Evolutionary conservation across 1,140 invertebrate species (phyloP).

Genomic region (Catajapyx aquilonaris): DNA sequence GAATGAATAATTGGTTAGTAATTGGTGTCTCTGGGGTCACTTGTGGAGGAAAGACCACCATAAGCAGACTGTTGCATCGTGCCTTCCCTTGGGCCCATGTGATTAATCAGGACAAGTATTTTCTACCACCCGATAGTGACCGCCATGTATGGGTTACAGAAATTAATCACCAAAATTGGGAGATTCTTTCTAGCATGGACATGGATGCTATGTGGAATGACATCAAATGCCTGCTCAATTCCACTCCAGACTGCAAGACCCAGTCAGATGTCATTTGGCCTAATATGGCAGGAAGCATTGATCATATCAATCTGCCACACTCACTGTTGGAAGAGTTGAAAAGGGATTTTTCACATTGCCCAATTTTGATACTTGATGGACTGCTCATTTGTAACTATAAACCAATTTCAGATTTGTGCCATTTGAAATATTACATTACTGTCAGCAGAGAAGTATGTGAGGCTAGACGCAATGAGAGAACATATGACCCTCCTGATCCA

Average conservation of each 20-base stretch:
- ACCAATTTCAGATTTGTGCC: constrained; percentile 35
- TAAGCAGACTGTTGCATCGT: constrained; percentile 32
- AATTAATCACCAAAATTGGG: constrained; percentile 56
- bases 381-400: constrained; percentile 50
- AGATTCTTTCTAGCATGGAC: constrained; percentile 44
- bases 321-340: not conserved
- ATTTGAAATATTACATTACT: constrained; percentile 48
- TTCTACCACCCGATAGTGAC: constrained; percentile 39
- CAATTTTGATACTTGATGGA: constrained; percentile 47
- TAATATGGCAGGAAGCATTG: constrained; percentile 1
- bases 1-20: constrained; percentile 33
- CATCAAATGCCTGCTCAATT: constrained; percentile 18
- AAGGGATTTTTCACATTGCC: constrained; percentile 3
- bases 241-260: not conserved
- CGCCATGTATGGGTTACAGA: constrained; percentile 37
- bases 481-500: constrained; percentile 54
- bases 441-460: constrained; percentile 40
- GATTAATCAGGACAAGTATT: constrained; percentile 58
- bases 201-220: constrained; percentile 46
- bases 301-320: constrained; percentile 4
- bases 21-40: constrained; percentile 56
- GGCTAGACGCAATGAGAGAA: constrained; percentile 30
- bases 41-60: constrained; percentile 56
- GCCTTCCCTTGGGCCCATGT: constrained; percentile 29
- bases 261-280: not conserved